Conservation (phyloP, 2,113 vertebrate species). For the Syngnathus floridae region DNA sequence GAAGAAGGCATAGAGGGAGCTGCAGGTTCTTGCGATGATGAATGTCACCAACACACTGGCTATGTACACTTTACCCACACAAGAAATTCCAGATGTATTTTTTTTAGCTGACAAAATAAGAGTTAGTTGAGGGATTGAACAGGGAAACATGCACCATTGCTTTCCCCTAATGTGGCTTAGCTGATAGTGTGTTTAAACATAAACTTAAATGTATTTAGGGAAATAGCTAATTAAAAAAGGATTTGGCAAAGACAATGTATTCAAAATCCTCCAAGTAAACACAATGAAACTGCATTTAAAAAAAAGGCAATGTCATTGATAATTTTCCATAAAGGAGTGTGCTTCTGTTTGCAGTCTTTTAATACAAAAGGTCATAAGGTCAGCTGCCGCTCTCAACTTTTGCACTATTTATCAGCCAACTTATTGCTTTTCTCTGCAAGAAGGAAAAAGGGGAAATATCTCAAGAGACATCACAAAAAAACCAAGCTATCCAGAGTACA, state of each 20-base stretch:
- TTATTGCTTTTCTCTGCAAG: slow-evolving; percentile 37
- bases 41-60: slow-evolving; percentile 17
- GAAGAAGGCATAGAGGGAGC: slow-evolving; percentile 9
- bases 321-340: neutral
- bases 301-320: no score
- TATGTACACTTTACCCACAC: slow-evolving; percentile 14
- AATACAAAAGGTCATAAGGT: slow-evolving; percentile 18
- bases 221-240: no score
- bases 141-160: no score
- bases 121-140: no score
- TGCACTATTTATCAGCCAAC: slow-evolving; percentile 35
- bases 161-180: no score
- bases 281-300: neutral
- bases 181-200: no score
- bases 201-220: no score
- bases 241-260: neutral
- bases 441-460: slow-evolving; percentile 21
- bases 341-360: slow-evolving; percentile 8
- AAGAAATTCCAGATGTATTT: slow-evolving; percentile 8
- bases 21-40: slow-evolving; percentile 21
- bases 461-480: slow-evolving; percentile 35
- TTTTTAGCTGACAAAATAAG: no score
- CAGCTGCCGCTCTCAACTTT: slow-evolving; percentile 20
- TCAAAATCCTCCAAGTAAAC: neutral
- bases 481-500: slow-evolving; percentile 22